Conservation (phyloP, 1,140 invertebrate genomes). For the Paraescarpia echinospica region DNA sequence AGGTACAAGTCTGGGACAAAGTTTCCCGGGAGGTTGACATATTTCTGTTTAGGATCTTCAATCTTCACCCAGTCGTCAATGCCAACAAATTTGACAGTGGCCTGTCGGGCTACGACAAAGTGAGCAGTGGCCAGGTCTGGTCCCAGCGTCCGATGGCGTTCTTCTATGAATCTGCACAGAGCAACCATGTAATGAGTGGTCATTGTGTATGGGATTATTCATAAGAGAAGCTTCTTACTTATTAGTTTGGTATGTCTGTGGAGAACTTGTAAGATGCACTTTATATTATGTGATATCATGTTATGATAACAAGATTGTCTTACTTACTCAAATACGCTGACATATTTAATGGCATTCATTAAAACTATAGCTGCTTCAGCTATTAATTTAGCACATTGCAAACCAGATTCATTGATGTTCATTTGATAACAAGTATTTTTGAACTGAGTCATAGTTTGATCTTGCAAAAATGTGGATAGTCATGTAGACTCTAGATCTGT, state of each 20-base stretch:
- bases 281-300: neutral
- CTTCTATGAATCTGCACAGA: constrained; percentile 51
- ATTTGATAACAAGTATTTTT: too few relatives aligned
- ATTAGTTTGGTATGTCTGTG: neutral
- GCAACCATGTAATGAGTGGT: neutral
- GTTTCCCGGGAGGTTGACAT: constrained; percentile 62
- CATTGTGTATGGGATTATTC: neutral
- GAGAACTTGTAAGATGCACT: neutral
- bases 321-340: too few relatives aligned
- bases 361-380: too few relatives aligned
- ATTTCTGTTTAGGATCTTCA: constrained; percentile 37
- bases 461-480: too few relatives aligned
- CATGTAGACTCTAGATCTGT: too few relatives aligned
- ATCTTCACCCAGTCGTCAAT: constrained; percentile 57
- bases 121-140: constrained; percentile 74
- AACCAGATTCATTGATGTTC: too few relatives aligned
- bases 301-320: neutral
- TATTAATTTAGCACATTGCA: too few relatives aligned
- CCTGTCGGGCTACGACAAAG: constrained; percentile 70
- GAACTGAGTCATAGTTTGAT: too few relatives aligned
- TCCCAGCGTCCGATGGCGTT: constrained; percentile 62
- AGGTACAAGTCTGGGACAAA: constrained; percentile 64
- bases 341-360: too few relatives aligned
- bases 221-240: neutral
- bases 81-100: constrained; percentile 69